Conservation (phyloP, 1,140 invertebrate genomes). For the Procambarus clarkii region DNA sequence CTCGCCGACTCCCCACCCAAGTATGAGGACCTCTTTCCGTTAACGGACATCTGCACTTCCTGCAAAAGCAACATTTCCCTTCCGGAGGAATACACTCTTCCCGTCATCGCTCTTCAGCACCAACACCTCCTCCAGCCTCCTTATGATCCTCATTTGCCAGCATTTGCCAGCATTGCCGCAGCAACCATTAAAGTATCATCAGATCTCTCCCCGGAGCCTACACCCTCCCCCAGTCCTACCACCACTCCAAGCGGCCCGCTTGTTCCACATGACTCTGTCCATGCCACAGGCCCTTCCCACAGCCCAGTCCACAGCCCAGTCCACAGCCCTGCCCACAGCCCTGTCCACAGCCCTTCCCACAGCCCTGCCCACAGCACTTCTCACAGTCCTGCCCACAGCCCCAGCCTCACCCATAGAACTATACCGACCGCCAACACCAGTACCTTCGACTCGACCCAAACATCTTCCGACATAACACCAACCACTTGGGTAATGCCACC, state of each 20-base stretch:
- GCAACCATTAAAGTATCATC: background rate
- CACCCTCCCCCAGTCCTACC: background rate
- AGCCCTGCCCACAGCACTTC: background rate
- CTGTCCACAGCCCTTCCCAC: background rate
- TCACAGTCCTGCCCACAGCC: background rate
- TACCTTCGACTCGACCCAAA: background rate
- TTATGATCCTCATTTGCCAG: background rate
- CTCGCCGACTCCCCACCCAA: constrained; percentile 40
- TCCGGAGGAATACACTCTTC: too few relatives aligned
- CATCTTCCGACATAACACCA: background rate
- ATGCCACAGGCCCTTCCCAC: too few relatives aligned
- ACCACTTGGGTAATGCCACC: background rate
- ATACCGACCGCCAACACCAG: background rate
- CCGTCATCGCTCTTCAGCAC: background rate
- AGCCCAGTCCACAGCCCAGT: too few relatives aligned
- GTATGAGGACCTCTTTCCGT: constrained; percentile 57
- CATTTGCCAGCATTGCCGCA: background rate
- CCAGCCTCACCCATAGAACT: too few relatives aligned
- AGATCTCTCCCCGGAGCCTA: background rate
- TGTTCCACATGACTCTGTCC: background rate
- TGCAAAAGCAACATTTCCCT: constrained; percentile 8
- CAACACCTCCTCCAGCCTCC: background rate
- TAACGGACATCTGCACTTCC: background rate
- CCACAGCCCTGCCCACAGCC: background rate
- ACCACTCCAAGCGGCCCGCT: background rate